Evolutionary conservation across 2,888 invertebrate species (phyloP).

Genomic region (Deilephila elpenor): DNA sequence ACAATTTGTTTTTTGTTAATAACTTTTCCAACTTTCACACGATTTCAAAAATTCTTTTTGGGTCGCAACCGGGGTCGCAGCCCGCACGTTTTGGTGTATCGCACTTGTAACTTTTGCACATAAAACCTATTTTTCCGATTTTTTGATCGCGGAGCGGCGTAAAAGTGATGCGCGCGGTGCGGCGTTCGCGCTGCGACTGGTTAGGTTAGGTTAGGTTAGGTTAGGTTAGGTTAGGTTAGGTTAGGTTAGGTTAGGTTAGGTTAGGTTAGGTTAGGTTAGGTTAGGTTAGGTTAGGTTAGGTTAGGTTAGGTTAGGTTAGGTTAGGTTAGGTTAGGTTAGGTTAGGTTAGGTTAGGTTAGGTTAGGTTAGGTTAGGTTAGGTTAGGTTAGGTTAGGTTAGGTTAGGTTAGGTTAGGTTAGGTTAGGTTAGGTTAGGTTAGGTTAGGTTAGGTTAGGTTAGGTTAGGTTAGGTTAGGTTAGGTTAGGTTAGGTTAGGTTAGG

Average conservation of each 20-base stretch:
- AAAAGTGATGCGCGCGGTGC: too few species aligned
- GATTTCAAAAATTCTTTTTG: neutral
- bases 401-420: slow-evolving; percentile 29
- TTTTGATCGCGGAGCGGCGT: too few species aligned
- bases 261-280: slow-evolving; percentile 44
- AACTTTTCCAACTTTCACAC: too few species aligned
- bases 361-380: slow-evolving; percentile 26
- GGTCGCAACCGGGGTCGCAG: neutral
- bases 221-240: slow-evolving; percentile 37
- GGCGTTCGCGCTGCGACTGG: neutral
- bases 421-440: slow-evolving; percentile 29
- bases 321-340: slow-evolving; percentile 40
- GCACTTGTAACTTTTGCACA: too few species aligned
- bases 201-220: slow-evolving; percentile 39
- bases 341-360: slow-evolving; percentile 33
- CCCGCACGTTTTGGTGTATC: too few species aligned
- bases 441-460: slow-evolving; percentile 35
- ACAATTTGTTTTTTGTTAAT: neutral
- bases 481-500: slow-evolving; percentile 38
- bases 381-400: slow-evolving; percentile 26
- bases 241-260: slow-evolving; percentile 41
- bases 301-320: slow-evolving; percentile 39
- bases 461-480: slow-evolving; percentile 35
- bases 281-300: slow-evolving; percentile 41
- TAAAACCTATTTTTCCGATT: too few species aligned